phyloP scores from a whole-genome alignment of 2,797 vertebrate species.

The Heliangelus exortis region DNA sequence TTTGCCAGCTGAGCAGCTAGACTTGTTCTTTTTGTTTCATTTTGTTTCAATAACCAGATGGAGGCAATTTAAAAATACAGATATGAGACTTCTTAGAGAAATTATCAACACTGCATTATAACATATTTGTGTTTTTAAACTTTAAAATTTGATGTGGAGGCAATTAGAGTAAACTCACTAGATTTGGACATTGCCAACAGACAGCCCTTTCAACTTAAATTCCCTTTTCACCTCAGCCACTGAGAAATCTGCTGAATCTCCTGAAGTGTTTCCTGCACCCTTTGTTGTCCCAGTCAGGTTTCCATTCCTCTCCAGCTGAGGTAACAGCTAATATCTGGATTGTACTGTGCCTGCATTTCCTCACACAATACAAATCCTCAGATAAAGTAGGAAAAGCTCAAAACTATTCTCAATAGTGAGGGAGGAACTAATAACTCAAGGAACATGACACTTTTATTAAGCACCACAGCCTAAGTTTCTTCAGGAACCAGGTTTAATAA shows the following conservation, averaged over 20 bases:
- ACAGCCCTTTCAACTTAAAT: not conserved
- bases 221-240: not conserved
- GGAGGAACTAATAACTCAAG: constrained; percentile 64
- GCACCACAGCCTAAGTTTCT: constrained; percentile 39
- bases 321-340: not conserved
- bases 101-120: not conserved
- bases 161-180: not conserved
- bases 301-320: not conserved
- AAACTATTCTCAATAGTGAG: constrained; percentile 45
- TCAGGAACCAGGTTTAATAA: constrained; percentile 67
- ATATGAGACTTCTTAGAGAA: not conserved
- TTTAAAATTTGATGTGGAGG: not conserved
- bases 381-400: constrained; percentile 51
- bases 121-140: not conserved
- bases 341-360: not conserved
- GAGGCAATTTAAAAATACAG: not conserved
- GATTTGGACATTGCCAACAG: not conserved
- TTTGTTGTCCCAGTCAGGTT: not conserved
- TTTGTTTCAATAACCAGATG: not conserved
- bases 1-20: not conserved
- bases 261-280: not conserved
- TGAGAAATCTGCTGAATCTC: not conserved
- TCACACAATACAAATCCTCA: not conserved
- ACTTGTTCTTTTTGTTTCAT: not conserved
- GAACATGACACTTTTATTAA: constrained; percentile 73